Percentiles rank a stretch among this genome's conserved stretches.
Evolutionary conservation across 2,797 vertebrate species (phyloP).

Genomic region (Centroberyx gerrardi): DNA sequence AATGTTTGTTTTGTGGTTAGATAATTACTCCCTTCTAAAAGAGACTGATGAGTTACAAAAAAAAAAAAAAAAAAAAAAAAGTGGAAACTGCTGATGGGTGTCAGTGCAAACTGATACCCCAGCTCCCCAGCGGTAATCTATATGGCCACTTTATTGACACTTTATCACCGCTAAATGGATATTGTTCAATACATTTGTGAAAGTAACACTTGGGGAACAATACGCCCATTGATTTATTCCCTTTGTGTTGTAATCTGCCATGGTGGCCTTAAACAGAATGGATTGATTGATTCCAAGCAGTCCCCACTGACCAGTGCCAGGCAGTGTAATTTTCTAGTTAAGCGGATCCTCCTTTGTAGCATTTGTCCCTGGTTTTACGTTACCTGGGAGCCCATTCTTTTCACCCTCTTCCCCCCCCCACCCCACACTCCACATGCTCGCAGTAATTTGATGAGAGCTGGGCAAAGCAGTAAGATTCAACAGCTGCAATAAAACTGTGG

Average conservation of each 20-base stretch:
- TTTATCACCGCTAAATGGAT: constrained; percentile 87
- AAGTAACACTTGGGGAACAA: constrained; percentile 89
- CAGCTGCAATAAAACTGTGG: constrained; percentile 84
- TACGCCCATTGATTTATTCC: constrained; percentile 92
- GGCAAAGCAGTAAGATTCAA: constrained; percentile 84
- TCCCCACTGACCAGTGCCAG: constrained; percentile 84
- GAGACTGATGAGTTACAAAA: constrained; percentile 12
- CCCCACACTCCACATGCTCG: constrained; percentile 71
- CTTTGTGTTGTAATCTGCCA: constrained; percentile 84
- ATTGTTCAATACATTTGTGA: constrained; percentile 85
- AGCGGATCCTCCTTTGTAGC: constrained; percentile 89
- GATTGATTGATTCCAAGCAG: constrained; percentile 85
- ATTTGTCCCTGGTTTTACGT: constrained; percentile 89
- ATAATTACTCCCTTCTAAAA: constrained; percentile 22
- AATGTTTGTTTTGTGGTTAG: not conserved
- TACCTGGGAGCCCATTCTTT: constrained; percentile 86
- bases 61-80: constrained; percentile 27
- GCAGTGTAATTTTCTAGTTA: constrained; percentile 84
- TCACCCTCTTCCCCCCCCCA: constrained; percentile 57
- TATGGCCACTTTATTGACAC: constrained; percentile 85
- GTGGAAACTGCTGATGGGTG: constrained; percentile 3
- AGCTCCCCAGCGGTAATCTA: constrained; percentile 81
- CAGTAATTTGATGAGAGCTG: constrained; percentile 83
- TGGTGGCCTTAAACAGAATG: constrained; percentile 84
- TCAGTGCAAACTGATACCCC: constrained; percentile 42